A percentile compares a stretch with the other conserved stretches of the same genome.
Evolutionary conservation across 2,888 invertebrate genomes (phyloP).

Genomic region (Opisthograptis luteolata): DNA sequence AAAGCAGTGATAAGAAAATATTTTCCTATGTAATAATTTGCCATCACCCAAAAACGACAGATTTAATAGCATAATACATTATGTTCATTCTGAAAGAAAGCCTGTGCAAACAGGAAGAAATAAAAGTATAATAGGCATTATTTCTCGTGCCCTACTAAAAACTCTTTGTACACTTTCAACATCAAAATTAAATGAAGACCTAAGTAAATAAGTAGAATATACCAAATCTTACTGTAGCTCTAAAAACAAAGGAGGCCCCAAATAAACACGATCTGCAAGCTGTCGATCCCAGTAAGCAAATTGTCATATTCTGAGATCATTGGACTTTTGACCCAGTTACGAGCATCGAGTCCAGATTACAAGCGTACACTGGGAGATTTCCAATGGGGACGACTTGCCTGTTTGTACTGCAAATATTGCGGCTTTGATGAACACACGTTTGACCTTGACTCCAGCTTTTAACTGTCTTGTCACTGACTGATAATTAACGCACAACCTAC

Average conservation of each 20-base stretch:
- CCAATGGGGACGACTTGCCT: conserved; percentile 55
- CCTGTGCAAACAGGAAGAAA: too few relatives aligned
- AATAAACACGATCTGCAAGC: conserved; percentile 33
- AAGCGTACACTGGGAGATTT: conserved; percentile 57
- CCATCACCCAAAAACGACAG: too few relatives aligned
- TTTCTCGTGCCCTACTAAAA: neutral
- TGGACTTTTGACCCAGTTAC: conserved; percentile 57
- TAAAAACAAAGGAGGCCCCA: conserved; percentile 24
- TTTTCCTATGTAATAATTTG: too few relatives aligned
- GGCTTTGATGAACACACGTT: conserved; percentile 2
- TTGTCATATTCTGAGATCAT: conserved; percentile 53
- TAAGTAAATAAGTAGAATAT: conserved; percentile 20
- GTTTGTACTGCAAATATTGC: conserved; percentile 48
- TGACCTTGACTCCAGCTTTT: neutral
- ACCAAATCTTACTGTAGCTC: conserved; percentile 11
- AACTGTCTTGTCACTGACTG: too few relatives aligned
- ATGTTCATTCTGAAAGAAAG: too few relatives aligned
- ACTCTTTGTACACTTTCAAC: neutral
- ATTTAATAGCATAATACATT: too few relatives aligned
- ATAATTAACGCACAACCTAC: too few relatives aligned
- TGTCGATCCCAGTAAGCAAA: conserved; percentile 37
- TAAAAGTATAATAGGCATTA: too few relatives aligned
- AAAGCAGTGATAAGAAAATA: too few relatives aligned
- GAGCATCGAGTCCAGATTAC: conserved; percentile 55
- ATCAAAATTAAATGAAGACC: conserved; percentile 4